Evolutionary conservation across 2,797 vertebrate genomes (phyloP).

Genomic region (Sebastes glaucus): DNA sequence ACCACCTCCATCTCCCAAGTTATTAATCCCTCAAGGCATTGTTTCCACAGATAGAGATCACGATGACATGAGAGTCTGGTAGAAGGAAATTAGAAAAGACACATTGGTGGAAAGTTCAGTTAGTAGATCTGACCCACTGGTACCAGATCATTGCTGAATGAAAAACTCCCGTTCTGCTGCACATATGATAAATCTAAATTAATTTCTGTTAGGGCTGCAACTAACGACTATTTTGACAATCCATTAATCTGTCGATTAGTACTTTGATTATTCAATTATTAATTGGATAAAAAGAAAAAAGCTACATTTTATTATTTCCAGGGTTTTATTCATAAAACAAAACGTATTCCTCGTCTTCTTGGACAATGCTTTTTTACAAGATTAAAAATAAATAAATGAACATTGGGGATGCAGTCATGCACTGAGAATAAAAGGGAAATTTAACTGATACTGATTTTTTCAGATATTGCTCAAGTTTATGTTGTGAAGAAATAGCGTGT

Average conservation of each 20-base stretch:
- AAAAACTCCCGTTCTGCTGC: background rate
- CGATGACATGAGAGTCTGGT: constrained; percentile 34
- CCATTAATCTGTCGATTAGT: background rate
- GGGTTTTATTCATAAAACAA: background rate
- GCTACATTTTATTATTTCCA: background rate
- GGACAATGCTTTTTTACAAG: background rate
- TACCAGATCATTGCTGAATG: background rate
- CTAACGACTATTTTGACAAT: background rate
- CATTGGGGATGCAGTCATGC: background rate
- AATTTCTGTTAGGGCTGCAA: background rate
- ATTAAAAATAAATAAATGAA: too few species aligned
- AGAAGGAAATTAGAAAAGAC: constrained; percentile 69
- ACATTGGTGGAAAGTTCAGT: constrained; percentile 38
- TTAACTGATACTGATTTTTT: background rate
- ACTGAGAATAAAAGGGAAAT: background rate
- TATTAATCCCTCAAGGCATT: constrained; percentile 59
- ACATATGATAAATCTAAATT: background rate
- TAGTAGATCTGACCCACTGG: constrained; percentile 31
- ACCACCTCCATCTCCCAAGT: constrained; percentile 53
- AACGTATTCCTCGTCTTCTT: background rate
- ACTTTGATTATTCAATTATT: background rate
- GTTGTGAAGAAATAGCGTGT: too few species aligned
- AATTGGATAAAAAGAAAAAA: background rate
- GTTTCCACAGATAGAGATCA: constrained; percentile 62
- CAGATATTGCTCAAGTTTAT: background rate